Conservation (phyloP, 2,888 invertebrate genomes). For the Phaedon cochleariae region DNA sequence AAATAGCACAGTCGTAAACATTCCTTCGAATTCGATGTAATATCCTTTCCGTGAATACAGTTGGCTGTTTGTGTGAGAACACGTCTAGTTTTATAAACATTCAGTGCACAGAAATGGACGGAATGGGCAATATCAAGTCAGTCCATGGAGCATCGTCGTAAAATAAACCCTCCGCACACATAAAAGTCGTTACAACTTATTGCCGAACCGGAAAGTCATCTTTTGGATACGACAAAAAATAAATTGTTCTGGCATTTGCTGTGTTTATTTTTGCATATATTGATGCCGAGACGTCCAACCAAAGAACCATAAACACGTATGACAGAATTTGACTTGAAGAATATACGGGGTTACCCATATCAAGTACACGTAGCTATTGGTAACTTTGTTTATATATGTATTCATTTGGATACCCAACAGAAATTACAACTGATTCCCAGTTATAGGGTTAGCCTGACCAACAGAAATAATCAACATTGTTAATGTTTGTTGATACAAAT, state of each 20-base stretch:
- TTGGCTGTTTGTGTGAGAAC: constrained; percentile 4
- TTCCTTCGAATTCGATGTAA: neutral
- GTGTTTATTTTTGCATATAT: neutral
- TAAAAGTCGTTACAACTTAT: constrained; percentile 22
- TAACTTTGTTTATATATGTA: no score
- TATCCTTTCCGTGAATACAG: neutral
- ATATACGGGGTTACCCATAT: no score
- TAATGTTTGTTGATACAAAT: no score
- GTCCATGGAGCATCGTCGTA: constrained; percentile 5
- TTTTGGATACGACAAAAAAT: constrained; percentile 2
- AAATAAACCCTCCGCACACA: constrained; percentile 12
- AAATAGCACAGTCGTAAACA: neutral
- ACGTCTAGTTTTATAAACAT: constrained; percentile 15
- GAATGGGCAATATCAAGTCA: constrained; percentile 8
- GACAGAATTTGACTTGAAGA: no score
- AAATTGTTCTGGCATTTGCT: constrained; percentile 2
- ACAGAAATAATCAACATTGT: no score
- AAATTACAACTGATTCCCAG: no score
- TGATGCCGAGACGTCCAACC: no score
- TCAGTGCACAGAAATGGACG: constrained; percentile 8
- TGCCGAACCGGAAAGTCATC: constrained; percentile 7
- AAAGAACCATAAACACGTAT: no score
- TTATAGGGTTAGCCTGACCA: no score
- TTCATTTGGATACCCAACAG: no score
- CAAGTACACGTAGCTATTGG: no score